Percentiles rank a stretch among this genome's conserved stretches.
These are phyloP conservation scores for Montifringilla adamsi DNA, from an alignment of 2,113 vertebrate genomes.

Conservation along the genomic window DNA sequence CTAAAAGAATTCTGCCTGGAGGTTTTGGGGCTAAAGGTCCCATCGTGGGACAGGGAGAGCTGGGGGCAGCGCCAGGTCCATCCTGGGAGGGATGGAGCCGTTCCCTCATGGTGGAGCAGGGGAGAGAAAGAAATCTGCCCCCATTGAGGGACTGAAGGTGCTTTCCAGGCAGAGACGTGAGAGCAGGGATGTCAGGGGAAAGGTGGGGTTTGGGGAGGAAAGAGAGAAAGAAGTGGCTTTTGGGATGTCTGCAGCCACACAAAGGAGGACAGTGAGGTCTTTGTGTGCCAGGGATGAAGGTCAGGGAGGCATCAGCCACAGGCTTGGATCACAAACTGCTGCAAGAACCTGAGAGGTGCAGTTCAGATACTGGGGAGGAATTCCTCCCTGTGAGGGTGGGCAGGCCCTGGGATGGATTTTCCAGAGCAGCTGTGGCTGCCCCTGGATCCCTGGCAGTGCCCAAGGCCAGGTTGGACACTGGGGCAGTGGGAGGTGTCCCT, in stretches of 20 bases:
- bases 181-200: not conserved
- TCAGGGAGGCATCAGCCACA: not conserved
- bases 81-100: not conserved
- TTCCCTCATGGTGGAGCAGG: rapidly evolving
- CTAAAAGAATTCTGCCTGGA: not conserved
- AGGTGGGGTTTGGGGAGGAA: not conserved
- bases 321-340: not conserved
- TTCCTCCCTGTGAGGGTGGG: not conserved
- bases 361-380: not conserved
- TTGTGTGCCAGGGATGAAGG: not conserved
- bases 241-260: not conserved
- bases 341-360: not conserved
- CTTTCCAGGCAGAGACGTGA: too few relatives aligned
- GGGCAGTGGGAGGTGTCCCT: not conserved
- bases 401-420: not conserved
- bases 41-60: rapidly evolving
- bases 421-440: not conserved
- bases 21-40: not conserved
- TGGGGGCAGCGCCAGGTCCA: rapidly evolving
- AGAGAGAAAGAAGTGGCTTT: not conserved
- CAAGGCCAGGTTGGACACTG: rapidly evolving
- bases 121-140: not conserved
- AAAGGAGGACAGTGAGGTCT: not conserved
- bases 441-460: not conserved
- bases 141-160: not conserved